Evolutionary conservation across 2,113 vertebrate genomes (phyloP), one percentile per base, ranked within the genome.

Genomic region (Pseudolaguvia tuberculata): DNA sequence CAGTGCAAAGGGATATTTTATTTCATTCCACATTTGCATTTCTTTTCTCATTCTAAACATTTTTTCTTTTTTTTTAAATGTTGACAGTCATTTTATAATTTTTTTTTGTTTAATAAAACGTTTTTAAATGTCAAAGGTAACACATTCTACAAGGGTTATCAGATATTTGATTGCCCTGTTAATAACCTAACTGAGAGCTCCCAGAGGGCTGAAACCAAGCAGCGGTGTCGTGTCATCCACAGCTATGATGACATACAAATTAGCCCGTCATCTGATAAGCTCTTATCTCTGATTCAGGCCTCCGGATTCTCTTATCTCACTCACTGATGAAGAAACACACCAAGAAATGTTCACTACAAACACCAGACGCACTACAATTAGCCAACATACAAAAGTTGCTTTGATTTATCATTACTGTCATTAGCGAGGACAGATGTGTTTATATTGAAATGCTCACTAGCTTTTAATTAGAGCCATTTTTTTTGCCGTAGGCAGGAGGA

Each of bases 381-480:
- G 50, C 20, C 39, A 25, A 35, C 39, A 35, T 57, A 62, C 17
- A 45, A 80, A 72, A 18, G 47, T 23, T 29, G 51, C 62, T 68
- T 75, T 79, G 67, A 65, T 62, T 79, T 71, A 66, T 71, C 52
- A 56, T 52, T 65, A 68, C 66, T 70, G 65, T 67, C 59, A 20
- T 42, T 70, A 42, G 23, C 3, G 13, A 47, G 18, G 17, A 52
- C 56, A 55, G 57, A 66, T 45, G 21, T 66, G 29, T 29, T 50
- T 50, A 56, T 75, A 57, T 51, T 35, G 63, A 70, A 27, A 27
- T 21, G 23, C 67, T 48, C 59, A 55, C 52, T 66, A 45, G 58
- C 61, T 73, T 80, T 77, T 69, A 73, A 72, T 73, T 70, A 73
- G 61, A 57, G n/a, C 23, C 57, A 18, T 73, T 56, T 73, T 42